Evolutionary conservation across 1,140 invertebrate genomes (phyloP), one percentile per base, ranked within the genome.

Genomic region (Drosophila simulans): DNA sequence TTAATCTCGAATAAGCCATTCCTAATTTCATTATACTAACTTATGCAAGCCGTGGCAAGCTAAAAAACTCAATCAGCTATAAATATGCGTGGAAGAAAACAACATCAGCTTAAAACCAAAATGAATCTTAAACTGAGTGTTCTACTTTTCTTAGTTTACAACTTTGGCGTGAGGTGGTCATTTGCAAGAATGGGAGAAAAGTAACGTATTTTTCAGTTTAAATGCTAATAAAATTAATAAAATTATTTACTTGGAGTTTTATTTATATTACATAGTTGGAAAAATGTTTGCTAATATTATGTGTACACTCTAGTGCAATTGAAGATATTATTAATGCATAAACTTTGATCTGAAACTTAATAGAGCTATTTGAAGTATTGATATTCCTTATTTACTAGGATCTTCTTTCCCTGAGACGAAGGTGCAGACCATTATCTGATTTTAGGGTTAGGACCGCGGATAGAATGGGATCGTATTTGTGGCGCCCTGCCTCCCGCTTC

Each of bases 391-490:
- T 25, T 53, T 7, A 20, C 12, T 42, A 62, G 13, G 10, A 31
- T 4, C 5, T 4, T 17, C 86, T 51, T 53, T 91, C 78, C 5
- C 65, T 62, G 12, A 92, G 62, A 7, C 91, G 72, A 45, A 92
- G 43, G 34, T 78, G 42, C 42, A 43, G 8, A 51, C 91, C 91
- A 77, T 91, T 92, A 1, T 92, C 88, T 0, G 91, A 91, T 60
- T 92, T 92, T 0, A 92, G 51, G 2, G 91, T 92, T 5, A 92
- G 22, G 0, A 91, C 84, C 0, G 88, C 80, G 12, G 80, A 78
- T 7, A 92, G 35, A 34, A 86, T 71, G 1, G 91, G 90, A 70
- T 90, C 88, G 25, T 91, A 91, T 55, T 90, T 89, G 56, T 86
- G 81, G 5, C 83, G 66, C 0, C 77, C 37, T 12, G 55, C 20